Evolutionary conservation across 1,140 invertebrate genomes (phyloP).

Genomic region (Panulirus ornatus): DNA sequence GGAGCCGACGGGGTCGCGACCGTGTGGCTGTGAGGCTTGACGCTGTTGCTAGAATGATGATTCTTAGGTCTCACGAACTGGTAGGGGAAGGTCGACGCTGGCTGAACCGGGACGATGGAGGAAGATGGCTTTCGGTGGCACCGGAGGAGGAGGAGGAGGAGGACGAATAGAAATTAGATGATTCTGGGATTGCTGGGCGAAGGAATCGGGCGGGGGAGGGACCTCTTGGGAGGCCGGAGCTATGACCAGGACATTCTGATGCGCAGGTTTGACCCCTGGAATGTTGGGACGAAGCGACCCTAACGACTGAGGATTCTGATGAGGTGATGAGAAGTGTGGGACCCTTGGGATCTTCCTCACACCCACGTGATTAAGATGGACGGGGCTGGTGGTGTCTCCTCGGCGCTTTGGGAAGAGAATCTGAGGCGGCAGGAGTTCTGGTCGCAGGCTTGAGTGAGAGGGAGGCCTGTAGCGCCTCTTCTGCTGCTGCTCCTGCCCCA

Average conservation of each 20-base stretch:
- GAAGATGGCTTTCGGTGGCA: neutral
- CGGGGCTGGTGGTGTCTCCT: neutral
- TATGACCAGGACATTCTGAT: neutral
- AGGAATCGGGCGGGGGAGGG: neutral
- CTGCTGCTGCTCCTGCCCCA: neutral
- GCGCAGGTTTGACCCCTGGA: neutral
- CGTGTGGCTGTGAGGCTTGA: neutral
- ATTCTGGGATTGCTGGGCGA: neutral
- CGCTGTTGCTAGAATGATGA: conserved; percentile 1
- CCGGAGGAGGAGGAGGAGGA: neutral
- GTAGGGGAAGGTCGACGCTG: conserved; percentile 36
- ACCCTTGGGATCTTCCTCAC: neutral
- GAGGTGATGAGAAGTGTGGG: neutral
- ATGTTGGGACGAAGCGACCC: neutral
- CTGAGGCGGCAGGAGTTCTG: conserved; percentile 53
- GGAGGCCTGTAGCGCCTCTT: neutral
- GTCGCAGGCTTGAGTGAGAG: conserved; percentile 19
- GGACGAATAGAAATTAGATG: neutral
- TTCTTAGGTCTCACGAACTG: conserved; percentile 20
- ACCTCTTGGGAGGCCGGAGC: neutral
- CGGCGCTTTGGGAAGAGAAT: neutral
- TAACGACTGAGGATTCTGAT: neutral
- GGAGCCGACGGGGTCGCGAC: neutral
- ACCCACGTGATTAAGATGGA: neutral
- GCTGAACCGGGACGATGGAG: neutral